Evolutionary conservation across 2,113 vertebrate genomes (phyloP).

Genomic region (Amblyopsis rosae): DNA sequence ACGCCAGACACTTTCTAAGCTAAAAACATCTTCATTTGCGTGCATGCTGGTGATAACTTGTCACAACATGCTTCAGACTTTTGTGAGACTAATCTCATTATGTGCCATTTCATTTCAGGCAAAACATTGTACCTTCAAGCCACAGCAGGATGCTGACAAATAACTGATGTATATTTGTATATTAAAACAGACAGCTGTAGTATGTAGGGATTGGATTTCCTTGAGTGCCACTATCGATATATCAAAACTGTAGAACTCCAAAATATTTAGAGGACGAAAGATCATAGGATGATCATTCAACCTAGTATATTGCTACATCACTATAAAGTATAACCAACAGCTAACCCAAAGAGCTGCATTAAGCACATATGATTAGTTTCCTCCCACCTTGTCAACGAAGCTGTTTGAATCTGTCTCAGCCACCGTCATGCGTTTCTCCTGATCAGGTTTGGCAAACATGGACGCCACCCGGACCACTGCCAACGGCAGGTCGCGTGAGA

Average conservation of each 20-base stretch:
- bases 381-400: conserved; percentile 76
- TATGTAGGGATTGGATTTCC: no score
- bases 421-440: conserved; percentile 81
- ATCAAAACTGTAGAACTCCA: no score
- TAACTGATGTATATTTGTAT: background rate
- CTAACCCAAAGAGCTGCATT: background rate
- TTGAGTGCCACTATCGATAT: no score
- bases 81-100: no score
- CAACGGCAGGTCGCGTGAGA: conserved; percentile 85
- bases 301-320: background rate
- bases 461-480: conserved; percentile 95
- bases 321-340: background rate
- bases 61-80: no score
- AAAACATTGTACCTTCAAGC: conserved; percentile 2
- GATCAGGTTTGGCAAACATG: conserved; percentile 91
- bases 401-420: conserved; percentile 72
- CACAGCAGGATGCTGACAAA: background rate
- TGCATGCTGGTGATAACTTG: no score
- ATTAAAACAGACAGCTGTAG: background rate
- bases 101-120: conserved; percentile 8
- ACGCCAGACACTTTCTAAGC: no score
- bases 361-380: background rate
- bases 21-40: no score
- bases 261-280: no score
- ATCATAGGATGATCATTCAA: no score